These are phyloP conservation scores for Nicator chloris DNA, from an alignment of 2,113 vertebrate species.

Conservation along the genomic window DNA sequence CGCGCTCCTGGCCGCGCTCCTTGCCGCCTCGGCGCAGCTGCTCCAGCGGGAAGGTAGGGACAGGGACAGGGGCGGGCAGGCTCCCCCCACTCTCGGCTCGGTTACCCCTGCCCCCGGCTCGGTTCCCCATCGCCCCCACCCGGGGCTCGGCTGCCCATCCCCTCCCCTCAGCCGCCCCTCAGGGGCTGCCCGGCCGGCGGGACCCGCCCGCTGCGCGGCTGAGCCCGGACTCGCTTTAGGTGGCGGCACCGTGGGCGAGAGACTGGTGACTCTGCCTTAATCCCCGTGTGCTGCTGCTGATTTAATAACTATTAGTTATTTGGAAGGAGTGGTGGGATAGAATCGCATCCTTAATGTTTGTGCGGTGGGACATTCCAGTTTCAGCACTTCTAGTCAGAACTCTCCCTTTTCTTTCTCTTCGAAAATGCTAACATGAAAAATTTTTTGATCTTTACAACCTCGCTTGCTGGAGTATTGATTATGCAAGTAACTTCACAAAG, in stretches of 20 bases:
- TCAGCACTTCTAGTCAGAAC: not conserved
- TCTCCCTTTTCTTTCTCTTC: fast-evolving
- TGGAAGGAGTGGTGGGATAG: not conserved
- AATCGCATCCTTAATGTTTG: not conserved
- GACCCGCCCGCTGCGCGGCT: not conserved
- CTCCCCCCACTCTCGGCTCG: no score
- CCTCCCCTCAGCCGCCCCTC: not conserved
- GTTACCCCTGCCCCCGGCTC: no score
- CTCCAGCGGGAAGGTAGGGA: not conserved
- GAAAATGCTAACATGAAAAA: not conserved
- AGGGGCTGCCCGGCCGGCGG: not conserved
- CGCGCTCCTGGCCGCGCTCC: not conserved
- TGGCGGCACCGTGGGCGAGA: not conserved
- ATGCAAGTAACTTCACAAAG: not conserved
- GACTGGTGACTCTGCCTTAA: not conserved
- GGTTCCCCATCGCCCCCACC: no score
- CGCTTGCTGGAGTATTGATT: not conserved
- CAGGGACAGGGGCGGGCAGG: not conserved
- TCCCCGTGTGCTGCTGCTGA: not conserved
- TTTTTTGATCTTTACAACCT: not conserved
- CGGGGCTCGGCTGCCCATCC: not conserved
- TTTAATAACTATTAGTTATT: not conserved
- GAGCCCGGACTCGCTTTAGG: not conserved
- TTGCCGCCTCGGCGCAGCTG: not conserved
- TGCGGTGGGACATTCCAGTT: not conserved